Base-by-base conservation (phyloP, 35 echinoderm and acorn worm species). In the Heliocidaris tuberculata region DNA sequence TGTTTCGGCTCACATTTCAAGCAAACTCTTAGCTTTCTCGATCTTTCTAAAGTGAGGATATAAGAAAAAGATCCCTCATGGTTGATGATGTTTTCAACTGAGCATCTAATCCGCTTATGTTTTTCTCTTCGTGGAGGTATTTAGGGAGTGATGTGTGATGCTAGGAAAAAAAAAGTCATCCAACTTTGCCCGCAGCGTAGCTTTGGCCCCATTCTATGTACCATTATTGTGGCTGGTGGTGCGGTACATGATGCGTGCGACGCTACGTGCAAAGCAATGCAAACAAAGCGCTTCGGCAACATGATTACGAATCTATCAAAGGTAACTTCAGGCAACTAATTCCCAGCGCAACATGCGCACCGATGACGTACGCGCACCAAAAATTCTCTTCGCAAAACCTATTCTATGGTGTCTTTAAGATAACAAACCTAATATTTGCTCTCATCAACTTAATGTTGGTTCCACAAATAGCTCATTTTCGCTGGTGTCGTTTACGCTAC, bases 401-500 rank as follows among this genome's bases (percentile, higher is more conserved):
- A 89, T 89, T 89, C 87, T 32, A 89, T 93, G 49, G 50, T 59
- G 91, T 52, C 19, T 48, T 30, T 93, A 24, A 52, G 50, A 93
- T 48, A 93, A 59, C 31, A 49, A 31, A 10, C 91, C 29, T 93
- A 93, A 93, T 93, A 93, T 93, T 93, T 93, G 91, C 50, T 93
- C 91, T 93, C 91, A 93, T 52, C 91, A 93, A 59, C 91, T 49
- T 49, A 59, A 93, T 93, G 91, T 93, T 93, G 91, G 91, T 48
- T 93, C 91, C 91, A 93, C 91, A 93, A 93, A 93, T 59, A 93
- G 47, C 91, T 93, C 91, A 93, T 93, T 93, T 93, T 93, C 91
- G 48, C 91, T 89, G 65, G 91, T 93, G 31, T 93, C 91, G 91
- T 93, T 93, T 59, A 50, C 48, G 87, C 87, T 93, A 59, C 91